Base-by-base conservation (phyloP, 1,140 invertebrate species). In the Heliothis virescens region DNA sequence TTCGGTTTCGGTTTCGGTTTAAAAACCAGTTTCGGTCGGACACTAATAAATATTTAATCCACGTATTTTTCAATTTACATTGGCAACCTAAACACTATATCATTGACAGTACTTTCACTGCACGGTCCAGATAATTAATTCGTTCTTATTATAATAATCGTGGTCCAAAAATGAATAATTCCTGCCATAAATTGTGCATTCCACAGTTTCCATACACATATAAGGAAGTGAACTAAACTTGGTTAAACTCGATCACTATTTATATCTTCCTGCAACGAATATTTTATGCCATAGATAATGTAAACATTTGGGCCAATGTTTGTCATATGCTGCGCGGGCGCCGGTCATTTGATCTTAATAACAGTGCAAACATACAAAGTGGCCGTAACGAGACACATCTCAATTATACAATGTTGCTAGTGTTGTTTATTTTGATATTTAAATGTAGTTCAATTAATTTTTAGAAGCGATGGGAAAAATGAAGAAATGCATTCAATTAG, bases 301-400 rank as follows among this genome's bases (percentile, higher is more conserved):
- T 86, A 86, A 80, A 80, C 60, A 80, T 74, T 72, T 72, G 73
- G 76, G 52, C 52, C 63, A 75, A 83, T 83, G 82, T 85, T 84
- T 85, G 85, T 82, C 67, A 79, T 48, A 13, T 69, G 59, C 74
- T 21, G 60, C 41, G 50, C 79, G 52, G 75, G 73, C 74, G 81
- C 72, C 72, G 57, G 82, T 65, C 81, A 90, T 90, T 90, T 91
- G 87, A 90, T 91, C 88, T 86, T 87, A 88, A 86, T 87, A 86
- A 86, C 85, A 82, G 55, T 69, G 81, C 87, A 89, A 90, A 91
- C 84, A 84, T 41, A 80, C 85, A 84, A 83, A 89, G 87, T 87
- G 83, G 81, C 78, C 85, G 79, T 76, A 76, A 76, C 74, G 41
- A 75, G 83, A 85, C 80, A 86, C 84, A 87, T 85, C 74, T 79